A percentile compares a stretch with the other conserved stretches of the same genome.
Conservation (phyloP, 2,888 invertebrate species). For the Polymixis flavicincta region DNA sequence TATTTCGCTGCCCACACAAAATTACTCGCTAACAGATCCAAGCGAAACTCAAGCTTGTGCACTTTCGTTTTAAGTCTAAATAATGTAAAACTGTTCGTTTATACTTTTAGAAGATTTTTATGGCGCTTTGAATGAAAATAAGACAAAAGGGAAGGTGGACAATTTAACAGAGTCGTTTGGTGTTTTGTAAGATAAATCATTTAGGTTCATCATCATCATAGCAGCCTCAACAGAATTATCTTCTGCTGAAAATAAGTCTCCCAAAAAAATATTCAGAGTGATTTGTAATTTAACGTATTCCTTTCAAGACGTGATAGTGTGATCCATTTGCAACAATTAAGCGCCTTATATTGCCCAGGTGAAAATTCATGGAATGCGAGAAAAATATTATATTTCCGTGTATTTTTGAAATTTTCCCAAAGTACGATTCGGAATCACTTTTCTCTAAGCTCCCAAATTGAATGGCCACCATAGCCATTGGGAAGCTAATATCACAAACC, state of each 20-base stretch:
- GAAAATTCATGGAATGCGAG: no score
- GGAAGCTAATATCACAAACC: no score
- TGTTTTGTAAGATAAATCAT: neutral
- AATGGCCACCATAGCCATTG: no score
- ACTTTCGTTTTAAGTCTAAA: no score
- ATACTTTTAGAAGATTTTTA: constrained; percentile 45
- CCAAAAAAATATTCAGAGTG: neutral
- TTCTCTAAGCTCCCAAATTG: no score
- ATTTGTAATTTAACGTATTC: no score
- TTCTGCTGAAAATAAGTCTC: neutral
- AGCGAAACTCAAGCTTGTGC: constrained; percentile 5
- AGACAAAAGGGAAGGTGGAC: constrained; percentile 35
- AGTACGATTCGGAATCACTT: no score
- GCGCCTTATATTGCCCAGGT: no score
- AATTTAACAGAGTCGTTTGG: constrained; percentile 39
- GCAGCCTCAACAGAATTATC: neutral
- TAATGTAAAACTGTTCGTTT: constrained; percentile 39
- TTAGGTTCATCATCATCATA: neutral
- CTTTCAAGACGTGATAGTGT: no score
- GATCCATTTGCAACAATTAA: no score
- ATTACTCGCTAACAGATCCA: neutral
- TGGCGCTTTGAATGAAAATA: constrained; percentile 28
- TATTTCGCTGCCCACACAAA: constrained; percentile 70
- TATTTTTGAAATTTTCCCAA: no score
- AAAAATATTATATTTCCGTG: no score